These are phyloP conservation scores for Glaucopsyche alexis DNA, from an alignment of 2,888 invertebrate species.

Conservation along the genomic window DNA sequence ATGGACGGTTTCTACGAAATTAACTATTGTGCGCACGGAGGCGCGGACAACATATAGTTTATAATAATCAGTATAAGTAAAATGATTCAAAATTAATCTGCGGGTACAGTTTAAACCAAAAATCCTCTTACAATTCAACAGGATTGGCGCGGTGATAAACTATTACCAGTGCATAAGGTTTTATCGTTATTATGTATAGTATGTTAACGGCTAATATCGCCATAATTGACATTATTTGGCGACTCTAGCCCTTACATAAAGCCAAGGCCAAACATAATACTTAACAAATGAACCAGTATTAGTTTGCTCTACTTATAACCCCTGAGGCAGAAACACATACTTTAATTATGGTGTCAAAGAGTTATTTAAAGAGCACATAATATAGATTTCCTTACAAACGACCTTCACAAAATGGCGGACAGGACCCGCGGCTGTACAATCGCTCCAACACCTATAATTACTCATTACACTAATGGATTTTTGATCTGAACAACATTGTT, in stretches of 20 bases:
- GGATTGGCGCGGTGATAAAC: too few species aligned
- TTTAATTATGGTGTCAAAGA: constrained; percentile 13
- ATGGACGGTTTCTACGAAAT: too few species aligned
- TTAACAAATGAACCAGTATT: background rate
- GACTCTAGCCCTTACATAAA: background rate
- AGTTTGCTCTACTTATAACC: background rate
- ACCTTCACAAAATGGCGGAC: constrained; percentile 53
- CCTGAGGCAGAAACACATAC: background rate
- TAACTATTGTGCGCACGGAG: too few species aligned
- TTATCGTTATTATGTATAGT: too few species aligned
- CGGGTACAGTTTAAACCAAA: too few species aligned
- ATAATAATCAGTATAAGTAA: too few species aligned
- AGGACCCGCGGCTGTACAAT: constrained; percentile 53
- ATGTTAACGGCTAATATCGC: background rate
- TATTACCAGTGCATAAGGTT: too few species aligned
- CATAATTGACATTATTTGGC: background rate
- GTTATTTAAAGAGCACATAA: background rate
- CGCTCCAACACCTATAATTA: constrained; percentile 61
- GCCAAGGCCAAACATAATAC: background rate
- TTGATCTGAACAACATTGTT: constrained; percentile 53
- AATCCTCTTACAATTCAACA: too few species aligned
- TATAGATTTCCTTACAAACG: constrained; percentile 50
- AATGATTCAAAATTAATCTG: too few species aligned
- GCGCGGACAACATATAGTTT: too few species aligned
- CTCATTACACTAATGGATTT: constrained; percentile 68